Percentiles rank a stretch among this genome's conserved stretches.
Evolutionary conservation across 2,888 invertebrate genomes (phyloP).

Genomic region (Pandemis heparana): DNA sequence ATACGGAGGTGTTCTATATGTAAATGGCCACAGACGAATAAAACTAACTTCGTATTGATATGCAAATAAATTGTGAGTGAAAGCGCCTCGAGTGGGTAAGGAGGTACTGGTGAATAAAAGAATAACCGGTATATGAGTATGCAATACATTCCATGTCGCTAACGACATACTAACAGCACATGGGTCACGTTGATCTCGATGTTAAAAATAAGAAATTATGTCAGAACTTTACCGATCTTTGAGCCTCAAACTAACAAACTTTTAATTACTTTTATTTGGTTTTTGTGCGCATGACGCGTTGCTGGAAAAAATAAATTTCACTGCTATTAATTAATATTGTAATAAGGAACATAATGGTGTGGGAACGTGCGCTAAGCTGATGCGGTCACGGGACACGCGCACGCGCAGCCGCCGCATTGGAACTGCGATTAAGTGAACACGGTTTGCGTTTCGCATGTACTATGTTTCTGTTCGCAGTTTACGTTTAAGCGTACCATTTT

Average conservation of each 20-base stretch:
- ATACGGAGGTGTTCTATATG: constrained; percentile 1
- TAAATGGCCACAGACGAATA: constrained; percentile 35
- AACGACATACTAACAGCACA: constrained; percentile 52
- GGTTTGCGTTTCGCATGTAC: background rate
- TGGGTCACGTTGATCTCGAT: constrained; percentile 40
- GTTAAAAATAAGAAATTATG: constrained; percentile 15
- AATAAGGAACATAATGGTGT: background rate
- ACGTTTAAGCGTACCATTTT: no score
- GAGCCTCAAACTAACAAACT: background rate
- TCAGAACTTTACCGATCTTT: background rate
- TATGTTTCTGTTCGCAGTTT: background rate
- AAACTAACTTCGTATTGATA: constrained; percentile 46
- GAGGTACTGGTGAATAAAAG: constrained; percentile 56
- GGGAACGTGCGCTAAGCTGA: background rate
- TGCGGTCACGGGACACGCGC: background rate
- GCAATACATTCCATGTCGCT: constrained; percentile 47
- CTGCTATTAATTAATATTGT: background rate
- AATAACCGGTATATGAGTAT: constrained; percentile 55
- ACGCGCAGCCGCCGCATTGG: background rate
- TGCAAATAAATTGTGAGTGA: constrained; percentile 62
- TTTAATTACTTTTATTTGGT: background rate
- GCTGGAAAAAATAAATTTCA: background rate
- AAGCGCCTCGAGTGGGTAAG: constrained; percentile 54
- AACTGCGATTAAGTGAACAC: background rate
- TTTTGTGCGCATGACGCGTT: background rate